A percentile compares a stretch with the other conserved stretches of the same genome.
These are phyloP conservation scores for Brassicogethes aeneus DNA, from an alignment of 2,888 invertebrate genomes.

Conservation along the genomic window DNA sequence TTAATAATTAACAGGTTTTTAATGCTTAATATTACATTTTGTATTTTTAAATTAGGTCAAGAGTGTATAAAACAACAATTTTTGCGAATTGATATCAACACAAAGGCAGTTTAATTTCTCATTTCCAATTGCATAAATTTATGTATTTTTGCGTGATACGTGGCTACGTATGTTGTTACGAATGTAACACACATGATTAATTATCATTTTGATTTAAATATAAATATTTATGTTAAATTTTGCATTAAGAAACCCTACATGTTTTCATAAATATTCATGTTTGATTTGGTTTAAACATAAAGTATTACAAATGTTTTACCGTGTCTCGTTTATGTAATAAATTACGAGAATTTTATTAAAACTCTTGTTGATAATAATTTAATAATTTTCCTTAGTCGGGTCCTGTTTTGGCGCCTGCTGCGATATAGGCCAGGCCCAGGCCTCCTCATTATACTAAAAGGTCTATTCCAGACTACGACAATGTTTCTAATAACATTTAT, in stretches of 20 bases:
- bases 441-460: constrained; percentile 33
- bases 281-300: too few relatives aligned
- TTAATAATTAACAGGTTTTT: too few relatives aligned
- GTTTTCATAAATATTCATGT: not conserved
- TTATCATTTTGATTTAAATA: not conserved
- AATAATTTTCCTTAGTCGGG: not conserved
- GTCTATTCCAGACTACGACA: constrained; percentile 28
- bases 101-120: too few relatives aligned
- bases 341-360: not conserved
- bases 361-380: not conserved
- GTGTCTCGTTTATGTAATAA: not conserved
- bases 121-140: too few relatives aligned
- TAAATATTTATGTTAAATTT: not conserved
- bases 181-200: not conserved
- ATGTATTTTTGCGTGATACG: too few relatives aligned
- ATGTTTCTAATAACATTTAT: constrained; percentile 29
- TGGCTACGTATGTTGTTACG: too few relatives aligned
- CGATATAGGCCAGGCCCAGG: constrained; percentile 21
- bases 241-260: not conserved
- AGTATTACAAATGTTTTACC: too few relatives aligned
- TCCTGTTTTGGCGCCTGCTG: constrained; percentile 7
- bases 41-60: too few relatives aligned
- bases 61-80: too few relatives aligned
- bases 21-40: too few relatives aligned
- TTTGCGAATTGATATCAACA: too few relatives aligned